Conservation (phyloP, 2,797 vertebrate species). For the Pristis pectinata region DNA sequence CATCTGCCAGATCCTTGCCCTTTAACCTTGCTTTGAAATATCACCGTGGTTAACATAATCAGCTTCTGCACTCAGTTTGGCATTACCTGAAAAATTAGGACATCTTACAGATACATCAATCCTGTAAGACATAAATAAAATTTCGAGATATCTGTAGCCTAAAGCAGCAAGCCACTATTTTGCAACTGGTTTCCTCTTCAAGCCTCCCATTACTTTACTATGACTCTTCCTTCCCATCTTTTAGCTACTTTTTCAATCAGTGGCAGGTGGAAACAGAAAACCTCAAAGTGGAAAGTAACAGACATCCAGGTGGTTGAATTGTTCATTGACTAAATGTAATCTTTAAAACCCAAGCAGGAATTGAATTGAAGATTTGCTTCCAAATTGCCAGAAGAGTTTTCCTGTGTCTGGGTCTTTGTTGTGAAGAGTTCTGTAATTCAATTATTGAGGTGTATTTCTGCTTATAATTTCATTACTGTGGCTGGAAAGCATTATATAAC, state of each 20-base stretch:
- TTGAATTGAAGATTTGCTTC: conserved; percentile 9
- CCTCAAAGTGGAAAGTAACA: neutral
- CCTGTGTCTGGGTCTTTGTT: neutral
- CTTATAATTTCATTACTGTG: conserved; percentile 2
- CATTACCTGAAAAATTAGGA: neutral
- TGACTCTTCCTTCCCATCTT: neutral
- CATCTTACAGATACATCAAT: neutral
- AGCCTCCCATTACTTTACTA: neutral
- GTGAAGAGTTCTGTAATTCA: conserved; percentile 1
- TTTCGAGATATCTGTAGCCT: neutral
- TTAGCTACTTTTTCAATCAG: neutral
- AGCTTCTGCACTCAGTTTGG: neutral
- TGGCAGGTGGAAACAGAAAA: neutral
- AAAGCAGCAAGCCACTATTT: neutral
- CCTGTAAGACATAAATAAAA: neutral
- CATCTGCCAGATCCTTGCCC: neutral
- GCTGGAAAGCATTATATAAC: neutral
- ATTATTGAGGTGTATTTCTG: neutral
- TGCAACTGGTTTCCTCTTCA: neutral
- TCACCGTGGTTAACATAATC: too few relatives aligned
- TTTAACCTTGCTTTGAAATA: neutral
- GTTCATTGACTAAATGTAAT: neutral
- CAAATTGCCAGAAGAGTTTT: neutral
- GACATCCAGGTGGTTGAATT: neutral
- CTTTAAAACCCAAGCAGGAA: neutral